Evolutionary conservation across 2,888 invertebrate genomes (phyloP), one percentile per base, ranked within the genome.

Genomic region (Leptinotarsa tumamoca): DNA sequence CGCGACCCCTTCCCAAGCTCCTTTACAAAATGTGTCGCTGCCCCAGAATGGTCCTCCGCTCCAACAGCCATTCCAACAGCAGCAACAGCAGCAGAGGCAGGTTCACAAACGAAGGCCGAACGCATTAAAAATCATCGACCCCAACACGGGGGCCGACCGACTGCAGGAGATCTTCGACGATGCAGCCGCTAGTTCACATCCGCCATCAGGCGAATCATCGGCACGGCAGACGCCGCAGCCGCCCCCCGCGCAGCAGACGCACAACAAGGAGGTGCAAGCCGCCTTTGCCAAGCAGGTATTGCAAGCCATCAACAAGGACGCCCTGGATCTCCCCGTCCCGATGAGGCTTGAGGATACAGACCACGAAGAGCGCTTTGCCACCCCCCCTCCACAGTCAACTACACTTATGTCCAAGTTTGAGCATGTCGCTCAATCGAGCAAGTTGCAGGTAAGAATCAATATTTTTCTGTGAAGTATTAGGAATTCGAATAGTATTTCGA

Each of bases 191-290:
- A 23, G 58, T 70, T 88, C 88, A 50, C 87, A 88, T 83, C 87
- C 89, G 2, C 83, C 87, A 3, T 89, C 89, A 58, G 89, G 88
- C 10, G 89, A 90, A 78, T 89, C 90, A 21, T 90, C 89, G 71
- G 89, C 89, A 75, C 86, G 90, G 52, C 90, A 90, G 82, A 90
- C 90, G 68, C 90, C 90, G 49, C 90, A 90, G 83, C 89, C 89
- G 15, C 73, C 82, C 0, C 77, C 68, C 3, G 49, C 82, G n/a
- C 82, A 72, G 1, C 81, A 77, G 68, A n/a, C 18, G 17, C 81
- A 79, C 68, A 81, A 75, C 75, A 87, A 87, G 80, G 86, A 88
- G 79, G 84, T 88, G 72, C 87, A 86, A 78, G 88, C 86, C 4
- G 81, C 85, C 7, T 88, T 88, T 77, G 87, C 87, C n/a, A 87